Evolutionary conservation across 2,888 invertebrate genomes (phyloP).

Genomic region (Pollenia griseotomentosa): DNA sequence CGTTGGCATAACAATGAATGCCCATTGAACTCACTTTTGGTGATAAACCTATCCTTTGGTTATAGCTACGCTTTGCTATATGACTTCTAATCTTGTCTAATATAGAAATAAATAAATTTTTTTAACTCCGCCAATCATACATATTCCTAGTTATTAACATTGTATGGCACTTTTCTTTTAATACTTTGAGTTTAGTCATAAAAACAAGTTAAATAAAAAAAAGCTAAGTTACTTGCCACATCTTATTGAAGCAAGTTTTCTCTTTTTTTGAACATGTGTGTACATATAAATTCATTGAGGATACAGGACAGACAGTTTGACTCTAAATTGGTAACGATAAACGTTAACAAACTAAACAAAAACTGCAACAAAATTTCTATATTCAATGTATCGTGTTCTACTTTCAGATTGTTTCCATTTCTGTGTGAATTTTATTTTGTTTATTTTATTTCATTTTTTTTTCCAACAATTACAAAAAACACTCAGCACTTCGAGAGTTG

Average conservation of each 20-base stretch:
- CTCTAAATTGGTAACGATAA: conserved; percentile 21
- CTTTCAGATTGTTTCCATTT: conserved; percentile 10
- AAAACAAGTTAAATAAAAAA: conserved; percentile 16
- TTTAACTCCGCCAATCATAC: not conserved
- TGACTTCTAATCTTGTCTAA: no score
- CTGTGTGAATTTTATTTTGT: conserved; percentile 4
- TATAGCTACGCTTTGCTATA: no score
- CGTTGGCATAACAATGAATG: no score
- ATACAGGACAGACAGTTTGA: conserved; percentile 23
- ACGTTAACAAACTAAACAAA: conserved; percentile 21
- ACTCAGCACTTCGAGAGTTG: not conserved
- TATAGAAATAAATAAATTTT: not conserved
- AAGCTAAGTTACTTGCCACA: conserved; percentile 22
- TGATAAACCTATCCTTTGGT: no score
- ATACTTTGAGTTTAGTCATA: conserved; percentile 2
- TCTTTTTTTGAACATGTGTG: conserved; percentile 2
- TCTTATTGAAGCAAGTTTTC: conserved; percentile 24
- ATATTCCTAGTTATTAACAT: not conserved
- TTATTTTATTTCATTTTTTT: not conserved
- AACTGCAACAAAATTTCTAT: conserved; percentile 15
- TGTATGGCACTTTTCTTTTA: conserved; percentile 10
- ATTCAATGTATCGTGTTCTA: conserved; percentile 1
- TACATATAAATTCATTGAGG: conserved; percentile 10
- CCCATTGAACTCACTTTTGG: no score
- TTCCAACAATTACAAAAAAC: not conserved